These are phyloP conservation scores for Uromys caudimaculatus DNA, from an alignment of 2,797 vertebrate species.

Conservation along the genomic window DNA sequence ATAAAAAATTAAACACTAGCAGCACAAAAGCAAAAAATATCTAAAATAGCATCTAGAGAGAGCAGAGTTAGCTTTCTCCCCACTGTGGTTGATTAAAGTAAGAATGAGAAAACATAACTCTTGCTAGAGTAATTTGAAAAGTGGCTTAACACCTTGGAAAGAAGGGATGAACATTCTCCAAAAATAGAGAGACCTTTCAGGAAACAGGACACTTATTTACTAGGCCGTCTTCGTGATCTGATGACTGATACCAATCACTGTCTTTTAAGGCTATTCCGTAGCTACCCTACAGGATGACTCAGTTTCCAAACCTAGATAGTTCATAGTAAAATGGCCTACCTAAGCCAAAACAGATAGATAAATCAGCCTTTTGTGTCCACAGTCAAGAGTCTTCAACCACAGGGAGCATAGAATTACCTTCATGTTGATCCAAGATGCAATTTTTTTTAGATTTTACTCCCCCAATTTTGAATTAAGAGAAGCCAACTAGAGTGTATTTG, in stretches of 20 bases:
- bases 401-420: not conserved
- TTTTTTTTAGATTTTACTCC: not conserved
- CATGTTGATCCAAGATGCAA: not conserved
- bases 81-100: not conserved
- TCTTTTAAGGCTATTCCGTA: not conserved
- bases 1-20: conserved; percentile 21
- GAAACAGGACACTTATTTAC: not conserved
- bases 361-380: not conserved
- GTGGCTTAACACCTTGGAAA: not conserved
- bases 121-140: not conserved
- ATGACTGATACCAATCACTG: not conserved
- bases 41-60: not conserved
- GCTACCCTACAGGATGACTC: not conserved
- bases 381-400: not conserved
- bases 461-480: not conserved
- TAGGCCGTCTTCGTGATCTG: not conserved
- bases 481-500: not conserved
- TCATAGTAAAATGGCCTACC: not conserved
- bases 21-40: not conserved
- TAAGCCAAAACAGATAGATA: not conserved
- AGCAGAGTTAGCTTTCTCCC: not conserved
- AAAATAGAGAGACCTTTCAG: not conserved
- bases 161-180: not conserved
- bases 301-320: not conserved
- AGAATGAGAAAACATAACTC: not conserved